A percentile compares a stretch with the other conserved stretches of the same genome.
These are phyloP conservation scores for Liolophura sinensis DNA, from an alignment of 1,140 invertebrate species.

Conservation along the genomic window DNA sequence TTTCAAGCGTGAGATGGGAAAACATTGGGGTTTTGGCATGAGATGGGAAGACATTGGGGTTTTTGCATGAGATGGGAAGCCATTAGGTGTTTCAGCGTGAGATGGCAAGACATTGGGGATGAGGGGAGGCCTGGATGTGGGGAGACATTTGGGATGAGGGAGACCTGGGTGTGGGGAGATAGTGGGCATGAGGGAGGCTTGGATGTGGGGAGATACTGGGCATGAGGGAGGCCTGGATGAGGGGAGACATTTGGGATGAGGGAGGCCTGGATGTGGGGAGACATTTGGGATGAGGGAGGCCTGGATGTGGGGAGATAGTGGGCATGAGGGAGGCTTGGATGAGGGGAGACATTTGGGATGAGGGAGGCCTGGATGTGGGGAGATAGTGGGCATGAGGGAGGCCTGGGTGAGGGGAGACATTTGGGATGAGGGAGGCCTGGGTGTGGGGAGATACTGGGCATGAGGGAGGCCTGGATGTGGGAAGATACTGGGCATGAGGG, in stretches of 20 bases:
- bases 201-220: background rate
- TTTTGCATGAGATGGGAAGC: background rate
- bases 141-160: background rate
- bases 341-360: background rate
- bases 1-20: too few species aligned
- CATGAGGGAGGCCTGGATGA: background rate
- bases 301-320: conserved; percentile 4
- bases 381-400: too few species aligned
- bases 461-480: too few species aligned
- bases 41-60: too few species aligned
- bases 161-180: background rate
- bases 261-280: background rate
- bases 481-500: too few species aligned
- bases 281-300: background rate
- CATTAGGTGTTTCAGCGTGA: background rate
- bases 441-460: too few species aligned
- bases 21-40: too few species aligned
- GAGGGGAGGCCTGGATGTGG: background rate
- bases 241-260: conserved; percentile 5
- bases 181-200: conserved; percentile 1
- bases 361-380: conserved; percentile 1
- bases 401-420: background rate
- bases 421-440: background rate
- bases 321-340: background rate
- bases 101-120: conserved; percentile 1